Conservation (phyloP, 2,888 invertebrate genomes). For the Petrolisthes cinctipes region DNA sequence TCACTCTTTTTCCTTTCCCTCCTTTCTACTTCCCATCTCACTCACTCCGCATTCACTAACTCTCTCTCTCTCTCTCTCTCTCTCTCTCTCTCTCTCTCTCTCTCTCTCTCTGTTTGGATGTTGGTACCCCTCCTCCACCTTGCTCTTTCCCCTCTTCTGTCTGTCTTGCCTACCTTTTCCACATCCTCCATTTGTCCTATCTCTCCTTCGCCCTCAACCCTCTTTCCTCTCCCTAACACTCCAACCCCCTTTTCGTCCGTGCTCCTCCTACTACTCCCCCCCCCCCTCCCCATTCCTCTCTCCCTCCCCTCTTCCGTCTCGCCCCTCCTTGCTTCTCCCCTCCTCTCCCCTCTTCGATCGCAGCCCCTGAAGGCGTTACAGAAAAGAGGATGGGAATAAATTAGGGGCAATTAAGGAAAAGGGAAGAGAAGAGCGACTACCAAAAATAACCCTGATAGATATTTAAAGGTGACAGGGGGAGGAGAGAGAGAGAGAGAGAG, state of each 20-base stretch:
- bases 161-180: neutral
- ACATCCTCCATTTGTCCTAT: neutral
- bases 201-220: neutral
- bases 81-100: conserved; percentile 7
- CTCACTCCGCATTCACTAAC: too few relatives aligned
- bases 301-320: neutral
- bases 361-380: neutral
- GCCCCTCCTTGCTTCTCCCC: neutral
- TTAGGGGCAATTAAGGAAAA: neutral
- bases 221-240: neutral
- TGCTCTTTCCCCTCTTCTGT: neutral
- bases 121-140: neutral
- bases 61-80: conserved; percentile 14
- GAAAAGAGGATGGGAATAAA: conserved; percentile 11
- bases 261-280: neutral
- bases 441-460: conserved; percentile 5
- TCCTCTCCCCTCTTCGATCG: neutral
- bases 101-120: neutral
- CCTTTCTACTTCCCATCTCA: too few relatives aligned
- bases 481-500: neutral
- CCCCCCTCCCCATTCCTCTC: neutral
- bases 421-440: neutral
- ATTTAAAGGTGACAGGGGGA: conserved; percentile 14
- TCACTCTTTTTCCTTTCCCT: conserved; percentile 1
- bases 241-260: neutral